Evolutionary conservation across 2,113 vertebrate species (phyloP), one percentile per base, ranked within the genome.

Genomic region (Anthoscopus minutus): DNA sequence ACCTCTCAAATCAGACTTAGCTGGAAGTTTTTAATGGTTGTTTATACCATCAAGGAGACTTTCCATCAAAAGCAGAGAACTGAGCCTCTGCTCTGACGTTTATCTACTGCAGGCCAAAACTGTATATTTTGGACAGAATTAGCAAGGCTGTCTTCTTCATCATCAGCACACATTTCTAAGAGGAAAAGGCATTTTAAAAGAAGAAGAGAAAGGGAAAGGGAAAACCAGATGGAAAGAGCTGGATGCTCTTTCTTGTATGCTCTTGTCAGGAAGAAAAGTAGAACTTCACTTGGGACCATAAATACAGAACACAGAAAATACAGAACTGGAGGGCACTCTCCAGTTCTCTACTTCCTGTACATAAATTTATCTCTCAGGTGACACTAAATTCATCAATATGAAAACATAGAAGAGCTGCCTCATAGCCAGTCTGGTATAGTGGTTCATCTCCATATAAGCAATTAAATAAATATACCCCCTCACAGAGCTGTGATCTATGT

Each of bases 11-110:
- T 83, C 64, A 94, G 89, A 74, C 35, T 76, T 93, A 88, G 78
- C 38, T 81, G 61, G 24, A 58, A 81, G 42, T 84, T 91, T 96
- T 89, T 92, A 67, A 95, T 93, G 71, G 35, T 73, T 90, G 45
- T 81, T 94, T 87, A 79, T n/a, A 58, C 58, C 13, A 81, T 44
- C 69, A 86, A 92, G 89, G 84, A 93, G 25, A 13, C 31, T 86
- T 86, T 45, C 51, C 38, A 56, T 72, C 86, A 94, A 33, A 91
- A 80, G 45, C 56, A 83, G 60, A 86, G 47, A 91, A 79, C 23
- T 62, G 56, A 89, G 30, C 18, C 24, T 86, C 45, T 74, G 42
- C n/a, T 92, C 28, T 93, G n/a, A 44, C 54, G 71, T 91, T 89
- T 88, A 35, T 69, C 78, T 51, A 60, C 66, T 27, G 11, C 21